Base-by-base conservation (phyloP, 2,888 invertebrate species). In the Calliscelio sp. region DNA sequence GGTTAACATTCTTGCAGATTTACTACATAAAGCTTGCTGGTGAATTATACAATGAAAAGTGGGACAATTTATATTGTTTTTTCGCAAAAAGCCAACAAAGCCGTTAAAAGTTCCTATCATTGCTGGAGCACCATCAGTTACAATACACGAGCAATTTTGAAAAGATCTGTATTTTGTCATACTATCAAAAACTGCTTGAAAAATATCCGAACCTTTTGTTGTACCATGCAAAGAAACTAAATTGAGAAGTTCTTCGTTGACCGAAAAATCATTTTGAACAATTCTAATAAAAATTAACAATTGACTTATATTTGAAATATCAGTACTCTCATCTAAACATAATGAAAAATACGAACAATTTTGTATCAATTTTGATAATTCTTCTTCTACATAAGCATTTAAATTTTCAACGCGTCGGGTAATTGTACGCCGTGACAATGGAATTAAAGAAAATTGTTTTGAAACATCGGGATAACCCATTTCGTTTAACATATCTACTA, bases 311-410 rank as follows among this genome's bases (percentile, higher is more conserved):
- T 28, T 4, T 28, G 28, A 6, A 32, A 74, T 70, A 51, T 81
- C 81, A 14, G 73, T 61, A 38, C 59, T 61, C 38, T 73, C 71
- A 46, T 57, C 71, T 16, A 71, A 71, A 71, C 44, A 78, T 63
- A 68, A 44, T 57, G 63, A 81, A 44, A 46, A 73, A 49, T 35
- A 73, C 0, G 16, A 1, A 38, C 59, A 73, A 24, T 10, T 22
- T 8, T 70, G 18, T 6, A 28, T 28, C 4, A 28, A 6, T 28
- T 28, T 8, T 28, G 28, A 28, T 28, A 28, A 28, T 28, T 28
- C 8, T 6, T 28, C 8, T 28, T 28, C 28, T 28, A 28, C 4
- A 28, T 28, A 28, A 28, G 8, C 8, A 8, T 28, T 28, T 28
- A 28, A 6, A 28, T 28, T 8, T 8, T 4, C 8, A 28, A 28